Evolutionary conservation across 2,113 vertebrate genomes (phyloP), one percentile per base, ranked within the genome.

Genomic region (Hucho hucho): DNA sequence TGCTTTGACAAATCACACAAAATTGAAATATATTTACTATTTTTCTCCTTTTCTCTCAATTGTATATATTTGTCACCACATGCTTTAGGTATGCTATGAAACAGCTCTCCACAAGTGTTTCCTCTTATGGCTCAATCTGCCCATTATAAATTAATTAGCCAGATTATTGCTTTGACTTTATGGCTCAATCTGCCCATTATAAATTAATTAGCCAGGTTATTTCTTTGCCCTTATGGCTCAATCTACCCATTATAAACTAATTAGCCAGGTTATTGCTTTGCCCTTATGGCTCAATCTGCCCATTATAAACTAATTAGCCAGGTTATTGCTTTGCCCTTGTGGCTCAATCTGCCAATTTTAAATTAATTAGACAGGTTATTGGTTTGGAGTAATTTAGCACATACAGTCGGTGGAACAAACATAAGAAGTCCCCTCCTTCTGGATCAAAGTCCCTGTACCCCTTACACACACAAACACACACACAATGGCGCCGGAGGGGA

Each of bases 401-500:
- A 66, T 4, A 1, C 32, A 32, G 32, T 32, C 6, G 6, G 18
- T 64, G 66, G 22, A 59, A 56, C 64, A 65, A 64, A 28, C 7
- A 70, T n/a, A 13, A 24, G 16, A 49, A 11, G 43, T 18, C 69
- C 22, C 25, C 46, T 16, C 20, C 14, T 13, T 18, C 13, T 4
- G 24, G 25, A 64, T 64, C 63, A 24, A 20, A 37, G 28, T 64
- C 18, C 22, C 4, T 29, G 32, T 24, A 43, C 20, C 32, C 58
- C 12, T 24, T n/a, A 64, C 63, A 9, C 63, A 61, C 9, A 22
- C 28, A 64, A 24, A 64, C 63, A 49, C 47, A 49, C 47, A 49
- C 47, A 49, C 6, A 49, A 73, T 72, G 63, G 78, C 79, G 75
- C 79, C 85, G 75, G 73, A 83, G 82, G 80, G 87, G 86, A 79